Conservation (phyloP, 2,113 vertebrate species). For the Gallinago paraguaiae region DNA sequence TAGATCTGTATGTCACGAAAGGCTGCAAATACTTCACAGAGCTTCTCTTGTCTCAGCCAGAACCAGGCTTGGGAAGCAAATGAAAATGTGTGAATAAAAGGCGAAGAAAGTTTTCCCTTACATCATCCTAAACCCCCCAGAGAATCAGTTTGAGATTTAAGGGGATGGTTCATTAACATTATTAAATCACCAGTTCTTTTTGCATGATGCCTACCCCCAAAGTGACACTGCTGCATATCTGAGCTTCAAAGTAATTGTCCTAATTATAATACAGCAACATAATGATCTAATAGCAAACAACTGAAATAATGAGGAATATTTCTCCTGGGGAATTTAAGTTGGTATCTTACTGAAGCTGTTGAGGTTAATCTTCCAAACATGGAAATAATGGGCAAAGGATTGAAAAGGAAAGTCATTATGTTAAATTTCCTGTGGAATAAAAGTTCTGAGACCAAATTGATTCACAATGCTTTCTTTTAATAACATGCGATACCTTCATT, state of each 20-base stretch:
- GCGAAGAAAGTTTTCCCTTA: background rate
- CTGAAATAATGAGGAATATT: background rate
- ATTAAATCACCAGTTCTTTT: background rate
- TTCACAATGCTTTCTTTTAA: background rate
- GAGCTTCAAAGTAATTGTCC: background rate
- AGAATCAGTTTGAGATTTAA: background rate
- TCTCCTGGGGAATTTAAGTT: background rate
- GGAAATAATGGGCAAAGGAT: background rate
- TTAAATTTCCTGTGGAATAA: background rate
- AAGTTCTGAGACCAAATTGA: background rate
- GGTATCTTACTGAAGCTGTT: background rate
- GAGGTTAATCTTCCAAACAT: background rate
- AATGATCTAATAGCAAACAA: background rate
- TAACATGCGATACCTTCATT: background rate
- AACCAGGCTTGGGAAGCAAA: background rate
- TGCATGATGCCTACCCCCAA: background rate
- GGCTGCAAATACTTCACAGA: background rate
- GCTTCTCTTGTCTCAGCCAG: background rate
- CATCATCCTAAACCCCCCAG: background rate
- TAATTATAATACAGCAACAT: background rate
- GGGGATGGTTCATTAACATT: background rate
- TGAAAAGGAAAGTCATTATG: background rate
- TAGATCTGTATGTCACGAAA: background rate
- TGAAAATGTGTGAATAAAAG: background rate
- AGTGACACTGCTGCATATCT: background rate